Conservation (phyloP, 2,888 invertebrate species). For the Diachrysia chrysitis region DNA sequence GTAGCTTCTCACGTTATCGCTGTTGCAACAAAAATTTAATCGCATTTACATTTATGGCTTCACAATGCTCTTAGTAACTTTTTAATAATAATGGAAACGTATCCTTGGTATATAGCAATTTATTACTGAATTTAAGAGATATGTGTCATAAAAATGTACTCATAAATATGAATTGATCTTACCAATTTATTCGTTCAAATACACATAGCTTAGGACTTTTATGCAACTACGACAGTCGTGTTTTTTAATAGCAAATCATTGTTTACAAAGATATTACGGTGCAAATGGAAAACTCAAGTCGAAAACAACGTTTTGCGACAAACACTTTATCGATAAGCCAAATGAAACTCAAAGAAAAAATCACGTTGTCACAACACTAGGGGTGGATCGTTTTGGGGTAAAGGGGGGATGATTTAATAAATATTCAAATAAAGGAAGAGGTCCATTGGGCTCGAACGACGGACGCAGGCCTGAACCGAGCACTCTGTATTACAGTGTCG, state of each 20-base stretch:
- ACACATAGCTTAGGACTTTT: background rate
- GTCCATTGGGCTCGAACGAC: conserved; percentile 69
- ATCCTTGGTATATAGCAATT: conserved; percentile 19
- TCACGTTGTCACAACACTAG: conserved; percentile 74
- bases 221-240: background rate
- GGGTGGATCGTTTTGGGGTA: conserved; percentile 61
- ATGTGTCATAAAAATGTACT: conserved; percentile 27
- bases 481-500: conserved; percentile 49
- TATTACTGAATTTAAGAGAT: conserved; percentile 9
- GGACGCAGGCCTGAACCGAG: conserved; percentile 54
- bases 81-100: conserved; percentile 33
- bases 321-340: conserved; percentile 67
- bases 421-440: conserved; percentile 83
- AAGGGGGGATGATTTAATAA: conserved; percentile 78
- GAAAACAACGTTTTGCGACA: conserved; percentile 57
- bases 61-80: conserved; percentile 32
- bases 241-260: background rate
- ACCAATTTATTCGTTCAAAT: background rate
- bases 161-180: conserved; percentile 3
- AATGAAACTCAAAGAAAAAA: conserved; percentile 69
- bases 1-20: conserved; percentile 39
- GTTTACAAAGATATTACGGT: conserved; percentile 26
- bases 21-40: conserved; percentile 41
- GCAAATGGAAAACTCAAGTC: conserved; percentile 26
- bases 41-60: conserved; percentile 35